Evolutionary conservation across 1,140 invertebrate genomes (phyloP).

Genomic region (Eriosoma lanigerum): DNA sequence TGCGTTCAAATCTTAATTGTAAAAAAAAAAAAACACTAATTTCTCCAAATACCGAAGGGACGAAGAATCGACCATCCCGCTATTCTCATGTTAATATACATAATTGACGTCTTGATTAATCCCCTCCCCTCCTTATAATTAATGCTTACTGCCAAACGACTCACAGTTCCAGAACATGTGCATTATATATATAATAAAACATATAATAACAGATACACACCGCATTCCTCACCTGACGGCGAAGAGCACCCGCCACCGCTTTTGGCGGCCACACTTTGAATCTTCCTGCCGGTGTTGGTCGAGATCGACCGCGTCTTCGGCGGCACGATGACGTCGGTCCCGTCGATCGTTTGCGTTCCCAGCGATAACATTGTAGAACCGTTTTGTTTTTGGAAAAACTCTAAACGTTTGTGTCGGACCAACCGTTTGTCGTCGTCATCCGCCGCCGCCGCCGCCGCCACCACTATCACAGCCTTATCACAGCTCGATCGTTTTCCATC

Average conservation of each 20-base stretch:
- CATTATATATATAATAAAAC: no score
- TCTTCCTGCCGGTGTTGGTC: not conserved
- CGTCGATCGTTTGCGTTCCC: not conserved
- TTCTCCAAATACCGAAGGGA: no score
- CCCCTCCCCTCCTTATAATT: no score
- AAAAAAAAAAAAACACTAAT: no score
- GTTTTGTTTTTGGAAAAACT: slow-evolving; percentile 1
- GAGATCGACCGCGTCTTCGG: not conserved
- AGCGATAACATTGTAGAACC: not conserved
- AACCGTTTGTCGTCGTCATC: not conserved
- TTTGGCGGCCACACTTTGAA: not conserved
- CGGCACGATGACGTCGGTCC: not conserved
- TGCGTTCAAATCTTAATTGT: no score
- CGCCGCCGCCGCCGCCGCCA: not conserved
- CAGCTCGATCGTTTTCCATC: not conserved
- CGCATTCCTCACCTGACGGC: not conserved
- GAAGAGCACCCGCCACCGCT: not conserved
- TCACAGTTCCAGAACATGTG: no score
- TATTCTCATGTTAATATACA: no score
- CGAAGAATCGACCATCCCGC: no score
- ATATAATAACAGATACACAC: no score
- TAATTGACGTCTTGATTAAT: no score
- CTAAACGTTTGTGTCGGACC: slow-evolving; percentile 5
- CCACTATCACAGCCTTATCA: no score
- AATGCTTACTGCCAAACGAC: no score